Evolutionary conservation across 1,140 invertebrate genomes (phyloP).

Genomic region (Papilio xuthus): DNA sequence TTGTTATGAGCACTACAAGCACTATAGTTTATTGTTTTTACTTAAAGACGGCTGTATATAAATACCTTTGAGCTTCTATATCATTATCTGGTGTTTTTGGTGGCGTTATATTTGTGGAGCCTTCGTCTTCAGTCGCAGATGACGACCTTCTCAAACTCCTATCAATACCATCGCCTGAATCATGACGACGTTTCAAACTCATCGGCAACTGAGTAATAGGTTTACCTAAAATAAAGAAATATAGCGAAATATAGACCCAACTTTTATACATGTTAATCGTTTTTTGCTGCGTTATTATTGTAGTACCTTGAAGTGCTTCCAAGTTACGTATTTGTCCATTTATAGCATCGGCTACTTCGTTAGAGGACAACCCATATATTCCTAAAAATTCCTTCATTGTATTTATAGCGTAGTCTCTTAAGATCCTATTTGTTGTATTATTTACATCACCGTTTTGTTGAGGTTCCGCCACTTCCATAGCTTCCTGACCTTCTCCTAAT

Average conservation of each 20-base stretch:
- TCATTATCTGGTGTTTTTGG: slow-evolving; percentile 77
- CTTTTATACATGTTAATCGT: slow-evolving; percentile 2
- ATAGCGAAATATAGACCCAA: background rate
- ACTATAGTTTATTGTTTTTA: no score
- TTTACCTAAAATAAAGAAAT: slow-evolving; percentile 61
- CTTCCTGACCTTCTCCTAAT: slow-evolving; percentile 62
- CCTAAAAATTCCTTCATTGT: slow-evolving; percentile 89
- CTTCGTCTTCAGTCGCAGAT: slow-evolving; percentile 76
- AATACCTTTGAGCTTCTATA: slow-evolving; percentile 71
- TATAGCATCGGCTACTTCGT: slow-evolving; percentile 83
- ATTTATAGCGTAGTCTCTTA: slow-evolving; percentile 88
- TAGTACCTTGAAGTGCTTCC: slow-evolving; percentile 77
- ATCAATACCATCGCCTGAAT: slow-evolving; percentile 69
- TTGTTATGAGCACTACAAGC: no score
- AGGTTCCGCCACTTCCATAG: slow-evolving; percentile 56
- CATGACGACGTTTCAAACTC: slow-evolving; percentile 69
- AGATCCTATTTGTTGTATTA: slow-evolving; percentile 74
- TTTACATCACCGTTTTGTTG: slow-evolving; percentile 75
- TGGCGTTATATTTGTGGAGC: slow-evolving; percentile 75
- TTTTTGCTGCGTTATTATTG: background rate
- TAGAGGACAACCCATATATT: slow-evolving; percentile 86
- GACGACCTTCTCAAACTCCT: slow-evolving; percentile 69
- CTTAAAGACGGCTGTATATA: background rate
- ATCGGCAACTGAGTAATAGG: slow-evolving; percentile 73
- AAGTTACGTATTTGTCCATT: slow-evolving; percentile 81